Conservation (phyloP, 2,113 vertebrate genomes). For the Pseudopipra pipra region DNA sequence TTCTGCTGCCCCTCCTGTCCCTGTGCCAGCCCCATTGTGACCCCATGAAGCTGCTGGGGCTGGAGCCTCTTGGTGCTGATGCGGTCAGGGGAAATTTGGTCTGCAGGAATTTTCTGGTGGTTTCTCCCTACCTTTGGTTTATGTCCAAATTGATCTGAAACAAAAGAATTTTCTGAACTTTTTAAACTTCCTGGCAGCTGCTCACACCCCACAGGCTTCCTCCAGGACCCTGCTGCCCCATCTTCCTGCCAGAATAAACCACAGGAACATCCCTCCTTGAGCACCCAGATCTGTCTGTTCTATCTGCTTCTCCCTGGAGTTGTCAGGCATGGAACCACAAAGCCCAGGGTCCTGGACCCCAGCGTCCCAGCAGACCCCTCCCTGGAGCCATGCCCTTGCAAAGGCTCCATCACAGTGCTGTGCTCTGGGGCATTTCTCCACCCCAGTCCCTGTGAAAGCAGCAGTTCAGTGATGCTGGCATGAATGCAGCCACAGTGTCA, state of each 20-base stretch:
- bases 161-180: background rate
- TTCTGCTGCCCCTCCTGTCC: background rate
- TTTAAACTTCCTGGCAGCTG: background rate
- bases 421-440: background rate
- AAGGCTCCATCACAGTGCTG: background rate
- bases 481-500: rapidly evolving
- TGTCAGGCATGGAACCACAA: background rate
- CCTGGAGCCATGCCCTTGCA: background rate
- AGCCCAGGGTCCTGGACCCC: background rate
- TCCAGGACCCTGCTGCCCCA: background rate
- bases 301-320: background rate
- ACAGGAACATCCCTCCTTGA: rapidly evolving
- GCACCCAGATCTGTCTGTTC: background rate
- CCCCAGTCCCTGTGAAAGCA: background rate
- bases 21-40: rapidly evolving
- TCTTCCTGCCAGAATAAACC: background rate
- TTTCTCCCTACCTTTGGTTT: background rate
- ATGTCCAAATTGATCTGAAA: background rate
- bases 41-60: background rate
- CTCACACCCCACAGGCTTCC: rapidly evolving
- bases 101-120: background rate
- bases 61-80: background rate
- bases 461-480: background rate
- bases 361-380: background rate
- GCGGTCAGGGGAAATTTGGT: background rate